Conservation (phyloP, 2,113 vertebrate species). For the Zingel zingel region DNA sequence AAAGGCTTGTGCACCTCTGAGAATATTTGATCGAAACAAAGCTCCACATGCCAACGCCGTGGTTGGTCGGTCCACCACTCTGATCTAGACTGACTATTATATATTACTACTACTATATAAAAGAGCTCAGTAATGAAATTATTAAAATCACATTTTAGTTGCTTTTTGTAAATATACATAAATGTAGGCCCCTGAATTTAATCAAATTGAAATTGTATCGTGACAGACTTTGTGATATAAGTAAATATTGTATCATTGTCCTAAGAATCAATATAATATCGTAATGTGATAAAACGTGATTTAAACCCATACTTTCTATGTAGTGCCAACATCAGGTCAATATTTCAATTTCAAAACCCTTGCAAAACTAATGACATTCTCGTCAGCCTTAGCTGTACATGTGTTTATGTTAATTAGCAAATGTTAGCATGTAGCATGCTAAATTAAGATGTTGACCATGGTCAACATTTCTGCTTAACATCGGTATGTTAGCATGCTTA, state of each 20-base stretch:
- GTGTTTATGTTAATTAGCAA: not conserved
- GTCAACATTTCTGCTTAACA: not conserved
- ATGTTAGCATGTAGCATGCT: not conserved
- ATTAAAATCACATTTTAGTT: too few species aligned
- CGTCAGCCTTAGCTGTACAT: not conserved
- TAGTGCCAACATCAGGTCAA: not conserved
- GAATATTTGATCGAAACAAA: conserved; percentile 9
- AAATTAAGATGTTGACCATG: not conserved
- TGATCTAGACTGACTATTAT: too few species aligned
- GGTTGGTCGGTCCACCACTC: not conserved
- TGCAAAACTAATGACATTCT: not conserved
- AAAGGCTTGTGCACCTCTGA: not conserved
- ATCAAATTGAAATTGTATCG: too few species aligned
- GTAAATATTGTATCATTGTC: too few species aligned
- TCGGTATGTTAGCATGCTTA: not conserved
- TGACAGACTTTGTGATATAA: too few species aligned
- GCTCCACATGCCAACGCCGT: not conserved
- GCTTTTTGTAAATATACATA: too few species aligned
- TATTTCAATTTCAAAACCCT: not conserved
- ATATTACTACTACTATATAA: too few species aligned
- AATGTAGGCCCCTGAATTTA: too few species aligned
- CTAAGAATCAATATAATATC: too few species aligned
- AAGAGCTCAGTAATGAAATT: too few species aligned
- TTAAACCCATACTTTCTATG: not conserved
- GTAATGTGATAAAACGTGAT: too few species aligned